Conservation (phyloP, 2,888 invertebrate genomes). For the Dryobotodes eremita region DNA sequence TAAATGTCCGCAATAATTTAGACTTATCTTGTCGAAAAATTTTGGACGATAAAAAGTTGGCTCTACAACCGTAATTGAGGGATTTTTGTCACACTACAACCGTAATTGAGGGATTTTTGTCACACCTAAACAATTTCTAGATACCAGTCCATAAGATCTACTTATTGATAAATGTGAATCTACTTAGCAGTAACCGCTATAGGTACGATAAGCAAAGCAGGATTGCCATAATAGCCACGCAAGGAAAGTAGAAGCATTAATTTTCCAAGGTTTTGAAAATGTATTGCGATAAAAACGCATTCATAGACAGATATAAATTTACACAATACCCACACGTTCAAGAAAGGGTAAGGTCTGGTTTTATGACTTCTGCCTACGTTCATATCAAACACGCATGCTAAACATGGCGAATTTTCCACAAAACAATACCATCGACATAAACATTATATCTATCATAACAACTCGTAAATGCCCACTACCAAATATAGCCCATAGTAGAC, state of each 20-base stretch:
- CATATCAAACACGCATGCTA: slow-evolving; percentile 45
- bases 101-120: neutral
- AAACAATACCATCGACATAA: slow-evolving; percentile 30
- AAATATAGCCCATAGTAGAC: neutral
- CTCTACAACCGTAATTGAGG: too few species aligned
- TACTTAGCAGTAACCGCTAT: neutral
- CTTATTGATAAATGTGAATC: neutral
- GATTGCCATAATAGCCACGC: neutral
- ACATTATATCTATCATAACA: slow-evolving; percentile 1
- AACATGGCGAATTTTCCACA: slow-evolving; percentile 18
- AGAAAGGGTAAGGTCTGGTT: slow-evolving; percentile 45
- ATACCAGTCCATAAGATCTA: neutral
- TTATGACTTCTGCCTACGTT: slow-evolving; percentile 40
- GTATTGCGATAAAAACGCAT: slow-evolving; percentile 44
- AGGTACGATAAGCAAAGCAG: neutral
- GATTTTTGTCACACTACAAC: neutral
- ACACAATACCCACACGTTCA: slow-evolving; percentile 10
- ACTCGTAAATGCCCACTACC: neutral
- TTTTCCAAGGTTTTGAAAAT: slow-evolving; percentile 32
- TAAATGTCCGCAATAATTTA: slow-evolving; percentile 87
- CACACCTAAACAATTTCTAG: neutral
- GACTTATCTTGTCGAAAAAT: slow-evolving; percentile 83
- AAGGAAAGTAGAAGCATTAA: slow-evolving; percentile 14
- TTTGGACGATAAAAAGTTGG: slow-evolving; percentile 18
- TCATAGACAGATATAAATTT: slow-evolving; percentile 33